Evolutionary conservation across 92 coral and sea anemone genomes (phyloP).

Genomic region (Paramuricea clavata): DNA sequence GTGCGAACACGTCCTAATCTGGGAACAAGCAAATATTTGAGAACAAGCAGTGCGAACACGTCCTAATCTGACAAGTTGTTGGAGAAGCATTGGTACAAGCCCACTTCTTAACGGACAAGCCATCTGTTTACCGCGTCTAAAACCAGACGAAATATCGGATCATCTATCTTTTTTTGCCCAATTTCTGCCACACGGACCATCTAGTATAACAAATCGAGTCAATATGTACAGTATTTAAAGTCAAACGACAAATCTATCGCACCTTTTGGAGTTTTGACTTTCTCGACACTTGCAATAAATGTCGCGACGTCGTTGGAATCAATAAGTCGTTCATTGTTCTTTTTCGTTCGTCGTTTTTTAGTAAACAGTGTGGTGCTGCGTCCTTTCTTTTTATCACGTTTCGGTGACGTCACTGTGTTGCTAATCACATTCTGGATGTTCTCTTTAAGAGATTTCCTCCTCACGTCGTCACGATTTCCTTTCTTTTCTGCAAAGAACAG

Average conservation of each 20-base stretch:
- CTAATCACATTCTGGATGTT: constrained; percentile 1
- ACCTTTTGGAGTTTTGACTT: constrained; percentile 96
- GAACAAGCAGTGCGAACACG: too few species aligned
- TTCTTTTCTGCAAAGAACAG: constrained; percentile 41
- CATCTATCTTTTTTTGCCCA: too few species aligned
- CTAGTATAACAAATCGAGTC: too few species aligned
- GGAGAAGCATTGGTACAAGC: too few species aligned
- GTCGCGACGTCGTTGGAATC: constrained; percentile 44
- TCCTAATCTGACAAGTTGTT: too few species aligned
- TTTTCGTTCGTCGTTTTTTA: constrained; percentile 65
- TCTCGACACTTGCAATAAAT: constrained; percentile 64
- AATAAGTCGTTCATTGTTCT: constrained; percentile 56
- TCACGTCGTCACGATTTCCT: constrained; percentile 52
- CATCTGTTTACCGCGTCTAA: too few species aligned
- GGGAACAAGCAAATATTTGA: too few species aligned
- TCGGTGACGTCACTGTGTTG: not conserved
- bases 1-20: too few species aligned
- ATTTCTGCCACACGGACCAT: too few species aligned
- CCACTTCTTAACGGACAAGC: too few species aligned
- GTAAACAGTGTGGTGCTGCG: not conserved
- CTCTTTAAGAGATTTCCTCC: constrained; percentile 5
- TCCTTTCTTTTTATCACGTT: constrained; percentile 1
- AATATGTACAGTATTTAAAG: too few species aligned
- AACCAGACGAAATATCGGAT: too few species aligned
- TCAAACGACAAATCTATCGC: not conserved